Conservation (phyloP, 2,113 vertebrate genomes). For the Cephalopholis sonnerati region DNA sequence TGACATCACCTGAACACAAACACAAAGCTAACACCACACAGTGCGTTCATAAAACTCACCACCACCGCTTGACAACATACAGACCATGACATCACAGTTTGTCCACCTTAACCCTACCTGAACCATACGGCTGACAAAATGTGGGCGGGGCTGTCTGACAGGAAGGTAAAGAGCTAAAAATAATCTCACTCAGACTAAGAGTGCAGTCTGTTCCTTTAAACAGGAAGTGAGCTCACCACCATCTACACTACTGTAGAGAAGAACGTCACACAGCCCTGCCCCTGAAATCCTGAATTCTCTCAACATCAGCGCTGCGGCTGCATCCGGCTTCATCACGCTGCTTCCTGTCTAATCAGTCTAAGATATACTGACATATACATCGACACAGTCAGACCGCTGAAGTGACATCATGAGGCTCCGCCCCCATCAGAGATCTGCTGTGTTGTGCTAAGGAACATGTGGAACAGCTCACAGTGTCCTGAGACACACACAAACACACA, state of each 20-base stretch:
- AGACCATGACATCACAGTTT: not conserved
- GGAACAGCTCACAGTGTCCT: conserved; percentile 23
- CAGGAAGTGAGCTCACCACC: too few relatives aligned
- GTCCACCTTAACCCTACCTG: too few relatives aligned
- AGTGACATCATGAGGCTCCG: not conserved
- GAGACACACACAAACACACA: not conserved
- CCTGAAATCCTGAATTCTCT: too few relatives aligned
- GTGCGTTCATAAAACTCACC: not conserved
- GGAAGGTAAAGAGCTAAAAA: too few relatives aligned
- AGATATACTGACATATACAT: not conserved
- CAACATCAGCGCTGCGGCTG: not conserved
- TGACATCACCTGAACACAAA: conserved; percentile 5
- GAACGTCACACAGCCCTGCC: too few relatives aligned
- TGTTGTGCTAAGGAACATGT: conserved; percentile 26
- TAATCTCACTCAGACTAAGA: too few relatives aligned
- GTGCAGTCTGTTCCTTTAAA: too few relatives aligned
- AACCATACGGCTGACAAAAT: too few relatives aligned
- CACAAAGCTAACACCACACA: not conserved
- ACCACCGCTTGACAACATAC: too few relatives aligned
- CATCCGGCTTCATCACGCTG: not conserved
- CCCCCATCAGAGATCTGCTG: not conserved
- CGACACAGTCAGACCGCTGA: not conserved
- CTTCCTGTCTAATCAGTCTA: not conserved
- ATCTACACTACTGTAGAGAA: too few relatives aligned
- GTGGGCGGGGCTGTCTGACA: too few relatives aligned